phyloP scores from a whole-genome alignment of 1,140 invertebrate genomes.

The Aleiodes sp. region DNA sequence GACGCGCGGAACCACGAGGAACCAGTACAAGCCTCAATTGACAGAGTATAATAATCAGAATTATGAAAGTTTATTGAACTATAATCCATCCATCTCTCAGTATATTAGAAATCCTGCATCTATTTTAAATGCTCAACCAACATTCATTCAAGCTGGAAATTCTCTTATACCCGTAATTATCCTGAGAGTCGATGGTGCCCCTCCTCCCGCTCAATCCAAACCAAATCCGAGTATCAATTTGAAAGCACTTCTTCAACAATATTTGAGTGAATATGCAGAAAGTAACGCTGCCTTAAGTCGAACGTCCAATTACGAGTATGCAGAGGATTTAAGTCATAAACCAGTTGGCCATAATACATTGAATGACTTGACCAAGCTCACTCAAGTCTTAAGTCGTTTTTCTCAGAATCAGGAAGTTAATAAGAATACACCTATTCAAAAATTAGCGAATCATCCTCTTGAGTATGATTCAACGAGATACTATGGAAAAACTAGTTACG shows the following conservation, averaged over 20 bases:
- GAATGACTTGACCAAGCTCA: conserved; percentile 49
- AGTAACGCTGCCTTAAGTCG: conserved; percentile 41
- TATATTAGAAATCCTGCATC: conserved; percentile 62
- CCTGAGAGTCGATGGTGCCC: conserved; percentile 57
- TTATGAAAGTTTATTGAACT: conserved; percentile 53
- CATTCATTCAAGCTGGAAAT: conserved; percentile 61
- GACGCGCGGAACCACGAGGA: background rate
- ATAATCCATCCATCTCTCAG: conserved; percentile 63
- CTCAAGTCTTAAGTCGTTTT: conserved; percentile 49
- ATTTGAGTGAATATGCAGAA: conserved; percentile 57
- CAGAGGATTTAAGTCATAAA: background rate
- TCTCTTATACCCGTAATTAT: conserved; percentile 63
- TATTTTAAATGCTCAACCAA: conserved; percentile 61
- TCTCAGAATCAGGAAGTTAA: conserved; percentile 29
- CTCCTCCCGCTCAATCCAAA: conserved; percentile 53
- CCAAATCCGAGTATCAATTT: conserved; percentile 54
- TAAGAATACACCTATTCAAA: background rate
- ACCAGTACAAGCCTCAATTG: conserved; percentile 17
- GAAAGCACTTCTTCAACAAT: conserved; percentile 59
- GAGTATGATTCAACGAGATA: conserved; percentile 33
- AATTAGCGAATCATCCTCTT: background rate
- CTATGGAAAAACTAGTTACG: conserved; percentile 37
- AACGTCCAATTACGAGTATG: conserved; percentile 48
- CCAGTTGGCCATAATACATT: conserved; percentile 42
- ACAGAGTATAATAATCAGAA: conserved; percentile 46